Evolutionary conservation across 2,113 vertebrate genomes (phyloP).

Genomic region (Notothenia coriiceps): DNA sequence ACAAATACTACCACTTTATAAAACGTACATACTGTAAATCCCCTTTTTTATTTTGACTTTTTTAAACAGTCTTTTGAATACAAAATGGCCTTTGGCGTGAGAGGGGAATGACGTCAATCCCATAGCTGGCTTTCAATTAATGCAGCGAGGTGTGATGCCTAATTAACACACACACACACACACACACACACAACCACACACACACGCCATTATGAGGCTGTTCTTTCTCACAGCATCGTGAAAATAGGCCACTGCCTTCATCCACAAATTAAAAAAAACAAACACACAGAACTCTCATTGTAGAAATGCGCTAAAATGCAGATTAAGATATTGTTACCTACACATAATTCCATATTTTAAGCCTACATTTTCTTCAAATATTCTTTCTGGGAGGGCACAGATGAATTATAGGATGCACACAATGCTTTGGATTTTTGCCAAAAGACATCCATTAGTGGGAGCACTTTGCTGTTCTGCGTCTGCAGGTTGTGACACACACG

Average conservation of each 20-base stretch:
- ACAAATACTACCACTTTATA: not conserved
- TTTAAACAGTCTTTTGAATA: not conserved
- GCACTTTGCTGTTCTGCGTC: constrained; percentile 20
- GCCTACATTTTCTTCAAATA: not conserved
- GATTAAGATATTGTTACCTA: not conserved
- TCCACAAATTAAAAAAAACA: not conserved
- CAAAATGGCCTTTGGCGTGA: constrained; percentile 22
- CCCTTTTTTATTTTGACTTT: not conserved
- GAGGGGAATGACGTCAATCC: constrained; percentile 62
- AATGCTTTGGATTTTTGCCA: constrained; percentile 37
- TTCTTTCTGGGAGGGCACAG: not conserved
- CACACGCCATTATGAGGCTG: constrained; percentile 26
- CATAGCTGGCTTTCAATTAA: constrained; percentile 56
- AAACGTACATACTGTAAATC: not conserved
- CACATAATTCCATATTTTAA: not conserved
- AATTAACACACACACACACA: constrained; percentile 59
- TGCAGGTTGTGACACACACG: constrained; percentile 40
- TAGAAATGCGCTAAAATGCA: not conserved
- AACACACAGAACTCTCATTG: not conserved
- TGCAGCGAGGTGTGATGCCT: constrained; percentile 64
- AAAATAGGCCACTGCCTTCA: constrained; percentile 40
- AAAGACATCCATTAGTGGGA: constrained; percentile 31
- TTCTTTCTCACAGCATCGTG: constrained; percentile 15
- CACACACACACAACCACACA: constrained; percentile 34
- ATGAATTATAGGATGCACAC: not conserved